Base-by-base conservation (phyloP, 2,797 vertebrate genomes). In the Chrosomus eos region DNA sequence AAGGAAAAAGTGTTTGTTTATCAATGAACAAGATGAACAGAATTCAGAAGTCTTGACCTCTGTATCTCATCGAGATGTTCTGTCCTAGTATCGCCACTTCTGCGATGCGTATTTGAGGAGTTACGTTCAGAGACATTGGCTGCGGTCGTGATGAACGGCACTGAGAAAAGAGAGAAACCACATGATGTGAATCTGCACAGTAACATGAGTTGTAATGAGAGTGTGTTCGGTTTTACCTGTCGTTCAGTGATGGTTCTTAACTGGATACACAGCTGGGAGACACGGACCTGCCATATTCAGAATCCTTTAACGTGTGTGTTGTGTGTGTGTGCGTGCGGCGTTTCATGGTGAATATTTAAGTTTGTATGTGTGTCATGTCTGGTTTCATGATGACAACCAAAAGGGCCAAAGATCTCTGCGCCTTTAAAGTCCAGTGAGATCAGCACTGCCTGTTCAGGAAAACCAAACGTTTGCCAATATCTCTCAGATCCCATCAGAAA, bases 331-430 rank as follows among this genome's bases (percentile, higher is more conserved):
- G 28, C 31, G 58, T 38, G 48, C 66, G n/a, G n/a, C n/a, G n/a
- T n/a, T n/a, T n/a, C n/a, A n/a, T n/a, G n/a, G n/a, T n/a, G n/a
- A n/a, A n/a, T n/a, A n/a, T n/a, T n/a, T n/a, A n/a, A n/a, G n/a
- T n/a, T 26, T 64, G 31, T 79, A 68, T 81, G 80, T 79, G 66
- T 80, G 82, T 85, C 76, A 53, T 73, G 80, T 83, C 82, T 80
- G 53, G 84, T 79, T 80, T 66, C 45, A 66, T 48, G 55, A 62
- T 19, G 26, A 67, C 40, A 64, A 74, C 70, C 26, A 67, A 86
- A 85, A 81, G 87, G 87, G 88, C 90, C 91, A 92, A 91, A 92
- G 89, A 90, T 87, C 80, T 70, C 85, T 53, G 60, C 73, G 82
- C 80, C 80, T 83, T 51, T 75, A 43, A 51, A 75, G 51, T 71